These are phyloP conservation scores for Salarias fasciatus DNA, from an alignment of 2,797 vertebrate species.

Conservation along the genomic window DNA sequence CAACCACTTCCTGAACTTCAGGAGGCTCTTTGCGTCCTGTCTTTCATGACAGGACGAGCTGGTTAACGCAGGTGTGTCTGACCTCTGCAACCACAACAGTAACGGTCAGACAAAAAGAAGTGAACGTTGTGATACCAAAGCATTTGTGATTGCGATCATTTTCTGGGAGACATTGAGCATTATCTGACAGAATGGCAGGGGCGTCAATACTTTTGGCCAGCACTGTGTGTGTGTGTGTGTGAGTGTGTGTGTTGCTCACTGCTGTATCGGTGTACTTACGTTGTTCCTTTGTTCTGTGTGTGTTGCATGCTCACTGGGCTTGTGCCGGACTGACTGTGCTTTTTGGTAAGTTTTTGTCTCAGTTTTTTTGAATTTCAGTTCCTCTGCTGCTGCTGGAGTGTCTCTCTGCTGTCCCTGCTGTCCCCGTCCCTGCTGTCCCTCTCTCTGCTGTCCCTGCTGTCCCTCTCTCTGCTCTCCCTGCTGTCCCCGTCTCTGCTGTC, in stretches of 20 bases:
- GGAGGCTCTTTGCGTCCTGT: too few relatives aligned
- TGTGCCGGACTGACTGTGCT: constrained; percentile 99
- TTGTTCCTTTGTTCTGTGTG: constrained; percentile 91
- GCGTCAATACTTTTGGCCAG: too few relatives aligned
- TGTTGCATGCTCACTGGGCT: constrained; percentile 99
- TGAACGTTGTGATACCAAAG: too few relatives aligned
- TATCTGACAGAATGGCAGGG: too few relatives aligned
- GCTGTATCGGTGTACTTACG: constrained; percentile 86
- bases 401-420: constrained; percentile 36
- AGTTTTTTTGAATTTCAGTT: constrained; percentile 91
- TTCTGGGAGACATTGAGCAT: too few relatives aligned
- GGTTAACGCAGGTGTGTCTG: too few relatives aligned
- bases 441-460: constrained; percentile 60
- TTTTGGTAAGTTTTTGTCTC: constrained; percentile 98
- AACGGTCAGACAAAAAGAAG: too few relatives aligned
- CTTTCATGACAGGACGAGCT: too few relatives aligned
- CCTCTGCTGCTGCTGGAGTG: constrained; percentile 75
- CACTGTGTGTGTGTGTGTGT: constrained; percentile 14
- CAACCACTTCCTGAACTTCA: too few relatives aligned
- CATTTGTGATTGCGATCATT: too few relatives aligned
- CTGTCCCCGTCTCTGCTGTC: too few relatives aligned
- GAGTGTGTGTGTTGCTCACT: constrained; percentile 61
- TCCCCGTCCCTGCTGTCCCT: constrained; percentile 58
- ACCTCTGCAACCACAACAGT: too few relatives aligned
- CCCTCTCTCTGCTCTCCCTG: constrained; percentile 55